Evolutionary conservation across 2,888 invertebrate genomes (phyloP), one percentile per base, ranked within the genome.

Genomic region (Laothoe populi): DNA sequence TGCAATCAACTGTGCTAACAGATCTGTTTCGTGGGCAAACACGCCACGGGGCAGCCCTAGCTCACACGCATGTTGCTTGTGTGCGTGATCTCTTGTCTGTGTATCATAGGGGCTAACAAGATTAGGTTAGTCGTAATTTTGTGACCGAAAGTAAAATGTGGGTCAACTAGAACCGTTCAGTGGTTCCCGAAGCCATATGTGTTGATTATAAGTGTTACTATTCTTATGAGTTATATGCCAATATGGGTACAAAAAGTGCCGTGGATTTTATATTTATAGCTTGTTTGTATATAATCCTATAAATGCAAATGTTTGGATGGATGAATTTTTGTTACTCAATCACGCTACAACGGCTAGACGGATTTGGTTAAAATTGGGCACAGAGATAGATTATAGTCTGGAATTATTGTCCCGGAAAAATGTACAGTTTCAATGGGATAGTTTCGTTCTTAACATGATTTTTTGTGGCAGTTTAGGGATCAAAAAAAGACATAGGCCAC

Each of bases 1-100:
- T 77, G 81, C 89, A 90, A 90, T 90, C 89, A 90, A 88, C 86
- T 87, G 84, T 70, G 79, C 82, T 72, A 88, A 90, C 88, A 88
- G 83, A 88, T 88, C 85, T 83, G 79, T 87, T 87, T 84, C 88
- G 88, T 86, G 81, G 66, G 84, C 69, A 87, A 88, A 90, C 84
- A 88, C 46, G 67, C 70, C 64, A 63, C 31, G 77, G 71, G 78
- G 76, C 82, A 82, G 74, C 84, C 83, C 83, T 81, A 24, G 48
- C 19, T 19, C 46, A 23, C 49, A 19, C 31, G n/a, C 35, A 19
- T 11, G 7, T n/a, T n/a, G 59, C 8, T 21, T 23, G 46, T 38
- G 48, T 48, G 59, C 46, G 59, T 60, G 42, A 10, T 44, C 44
- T 7, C 44, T 26, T 61, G 64, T 35, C 59, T 48, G 23, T 60